Evolutionary conservation across 1,140 invertebrate genomes (phyloP).

Genomic region (Pomacea maculata): DNA sequence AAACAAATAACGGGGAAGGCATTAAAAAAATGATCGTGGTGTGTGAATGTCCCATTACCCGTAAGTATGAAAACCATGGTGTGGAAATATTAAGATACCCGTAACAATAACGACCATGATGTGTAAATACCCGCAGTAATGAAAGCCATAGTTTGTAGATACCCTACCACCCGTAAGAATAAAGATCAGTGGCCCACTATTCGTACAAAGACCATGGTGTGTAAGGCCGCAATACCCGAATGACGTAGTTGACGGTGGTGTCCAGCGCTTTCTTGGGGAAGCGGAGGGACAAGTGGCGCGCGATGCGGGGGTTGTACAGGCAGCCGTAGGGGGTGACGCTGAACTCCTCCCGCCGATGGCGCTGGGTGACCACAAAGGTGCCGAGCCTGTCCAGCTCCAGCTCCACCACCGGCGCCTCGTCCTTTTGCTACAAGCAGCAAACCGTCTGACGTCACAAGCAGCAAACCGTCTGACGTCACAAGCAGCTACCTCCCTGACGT

Average conservation of each 20-base stretch:
- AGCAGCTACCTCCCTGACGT: too few relatives aligned
- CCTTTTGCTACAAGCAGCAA: slow-evolving; percentile 14
- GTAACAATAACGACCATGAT: too few relatives aligned
- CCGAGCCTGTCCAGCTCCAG: slow-evolving; percentile 49
- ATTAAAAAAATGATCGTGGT: neutral
- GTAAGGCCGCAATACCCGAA: slow-evolving; percentile 34
- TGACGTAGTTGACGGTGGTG: slow-evolving; percentile 38
- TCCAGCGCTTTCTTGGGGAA: slow-evolving; percentile 54
- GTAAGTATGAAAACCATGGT: neutral
- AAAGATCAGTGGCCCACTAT: too few relatives aligned
- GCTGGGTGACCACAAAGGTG: slow-evolving; percentile 54
- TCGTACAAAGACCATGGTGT: neutral
- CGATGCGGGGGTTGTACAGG: slow-evolving; percentile 48
- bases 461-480: neutral
- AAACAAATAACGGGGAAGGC: neutral
- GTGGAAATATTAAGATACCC: too few relatives aligned
- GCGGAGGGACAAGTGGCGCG: slow-evolving; percentile 45
- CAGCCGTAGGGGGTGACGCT: slow-evolving; percentile 48
- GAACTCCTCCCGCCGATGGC: slow-evolving; percentile 45
- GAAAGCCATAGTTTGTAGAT: too few relatives aligned
- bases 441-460: neutral
- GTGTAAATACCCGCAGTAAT: too few relatives aligned
- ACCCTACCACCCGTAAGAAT: too few relatives aligned
- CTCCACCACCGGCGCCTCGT: slow-evolving; percentile 39
- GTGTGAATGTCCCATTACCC: too few relatives aligned